phyloP scores from a whole-genome alignment of 2,113 vertebrate species.

The Gavialis gangeticus region DNA sequence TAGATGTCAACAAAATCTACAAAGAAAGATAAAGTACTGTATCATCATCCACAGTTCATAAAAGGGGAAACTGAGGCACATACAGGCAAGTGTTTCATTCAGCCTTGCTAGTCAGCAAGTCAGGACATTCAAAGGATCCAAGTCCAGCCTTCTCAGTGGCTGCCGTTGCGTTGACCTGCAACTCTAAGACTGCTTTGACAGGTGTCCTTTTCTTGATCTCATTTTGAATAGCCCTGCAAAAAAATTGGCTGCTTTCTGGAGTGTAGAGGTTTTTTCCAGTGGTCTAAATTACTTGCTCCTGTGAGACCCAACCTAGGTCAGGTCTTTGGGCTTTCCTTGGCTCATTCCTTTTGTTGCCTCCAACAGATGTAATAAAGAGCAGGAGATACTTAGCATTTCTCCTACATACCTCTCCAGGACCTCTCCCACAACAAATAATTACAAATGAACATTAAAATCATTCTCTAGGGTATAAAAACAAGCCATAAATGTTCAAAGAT shows the following conservation, averaged over 20 bases:
- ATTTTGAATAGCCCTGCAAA: not conserved
- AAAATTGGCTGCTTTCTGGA: not conserved
- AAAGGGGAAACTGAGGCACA: not conserved
- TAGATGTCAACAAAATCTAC: not conserved
- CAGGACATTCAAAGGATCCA: not conserved
- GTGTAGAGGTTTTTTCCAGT: not conserved
- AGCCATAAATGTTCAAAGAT: conserved; percentile 43
- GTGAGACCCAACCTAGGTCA: conserved; percentile 29
- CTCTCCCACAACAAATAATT: conserved; percentile 52
- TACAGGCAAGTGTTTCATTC: too few species aligned
- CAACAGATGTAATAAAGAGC: conserved; percentile 41
- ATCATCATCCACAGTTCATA: not conserved
- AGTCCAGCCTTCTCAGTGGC: not conserved
- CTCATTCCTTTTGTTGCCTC: not conserved
- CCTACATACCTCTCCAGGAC: conserved; percentile 30
- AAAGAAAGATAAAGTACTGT: not conserved
- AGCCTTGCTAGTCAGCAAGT: not conserved
- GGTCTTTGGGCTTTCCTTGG: not conserved
- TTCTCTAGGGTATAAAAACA: conserved; percentile 55
- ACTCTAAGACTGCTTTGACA: not conserved
- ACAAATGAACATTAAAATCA: conserved; percentile 60
- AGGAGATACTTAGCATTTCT: conserved; percentile 49
- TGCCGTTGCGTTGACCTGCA: not conserved
- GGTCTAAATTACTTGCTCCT: conserved; percentile 10
- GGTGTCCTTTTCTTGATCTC: not conserved